phyloP scores from a whole-genome alignment of 2,113 vertebrate genomes.

The Melanerpes formicivorus region DNA sequence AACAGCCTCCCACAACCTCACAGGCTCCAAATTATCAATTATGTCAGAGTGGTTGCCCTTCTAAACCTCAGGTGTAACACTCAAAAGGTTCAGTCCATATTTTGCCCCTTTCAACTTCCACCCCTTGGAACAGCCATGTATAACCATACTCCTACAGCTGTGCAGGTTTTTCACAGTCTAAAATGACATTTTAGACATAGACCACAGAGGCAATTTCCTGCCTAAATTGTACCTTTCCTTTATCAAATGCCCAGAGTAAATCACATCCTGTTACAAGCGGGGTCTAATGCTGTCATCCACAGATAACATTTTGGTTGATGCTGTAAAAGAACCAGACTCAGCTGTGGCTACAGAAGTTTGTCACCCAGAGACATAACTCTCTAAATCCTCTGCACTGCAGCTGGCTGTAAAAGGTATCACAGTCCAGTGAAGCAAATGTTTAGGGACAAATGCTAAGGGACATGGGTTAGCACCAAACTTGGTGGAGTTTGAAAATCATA shows the following conservation, averaged over 20 bases:
- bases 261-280: not conserved
- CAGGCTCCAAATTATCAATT: rapidly evolving
- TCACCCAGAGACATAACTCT: not conserved
- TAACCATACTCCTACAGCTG: not conserved
- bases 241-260: not conserved
- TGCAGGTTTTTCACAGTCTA: not conserved
- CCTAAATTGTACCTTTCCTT: not conserved
- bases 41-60: not conserved
- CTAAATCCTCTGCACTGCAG: not conserved
- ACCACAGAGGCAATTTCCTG: not conserved
- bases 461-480: no score
- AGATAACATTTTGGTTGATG: rapidly evolving
- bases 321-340: not conserved
- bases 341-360: not conserved
- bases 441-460: no score
- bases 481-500: no score
- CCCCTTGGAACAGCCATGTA: rapidly evolving
- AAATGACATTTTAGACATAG: not conserved
- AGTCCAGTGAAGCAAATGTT: not conserved
- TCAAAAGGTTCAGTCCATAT: not conserved
- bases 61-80: not conserved
- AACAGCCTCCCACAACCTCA: not conserved
- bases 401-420: not conserved
- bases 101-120: rapidly evolving
- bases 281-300: not conserved